These are phyloP conservation scores for Phocides pigmalion DNA, from an alignment of 1,140 invertebrate genomes.

Conservation along the genomic window DNA sequence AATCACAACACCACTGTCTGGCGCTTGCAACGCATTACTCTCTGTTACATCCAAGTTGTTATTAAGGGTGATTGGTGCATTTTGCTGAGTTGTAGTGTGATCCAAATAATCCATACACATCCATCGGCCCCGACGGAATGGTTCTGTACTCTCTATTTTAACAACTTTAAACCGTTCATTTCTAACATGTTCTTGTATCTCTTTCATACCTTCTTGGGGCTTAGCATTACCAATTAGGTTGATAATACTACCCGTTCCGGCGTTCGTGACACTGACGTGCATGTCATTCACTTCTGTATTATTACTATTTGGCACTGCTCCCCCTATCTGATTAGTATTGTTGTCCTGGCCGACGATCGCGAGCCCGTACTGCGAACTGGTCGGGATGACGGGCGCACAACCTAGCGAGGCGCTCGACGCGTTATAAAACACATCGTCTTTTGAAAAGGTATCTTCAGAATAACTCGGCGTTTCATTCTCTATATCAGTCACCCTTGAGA, in stretches of 20 bases:
- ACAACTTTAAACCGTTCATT: constrained; percentile 97
- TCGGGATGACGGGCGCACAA: constrained; percentile 92
- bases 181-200: constrained; percentile 89
- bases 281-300: constrained; percentile 83
- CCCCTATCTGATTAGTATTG: constrained; percentile 68
- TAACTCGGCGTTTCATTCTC: constrained; percentile 93
- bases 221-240: constrained; percentile 86
- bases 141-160: constrained; percentile 97
- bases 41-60: constrained; percentile 79
- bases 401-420: constrained; percentile 89
- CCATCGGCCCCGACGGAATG: constrained; percentile 96
- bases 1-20: constrained; percentile 79
- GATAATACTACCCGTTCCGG: constrained; percentile 85
- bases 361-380: constrained; percentile 92
- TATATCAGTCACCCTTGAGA: constrained; percentile 91
- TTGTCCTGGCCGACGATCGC: constrained; percentile 88
- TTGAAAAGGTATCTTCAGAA: constrained; percentile 92
- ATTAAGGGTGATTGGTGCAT: constrained; percentile 76
- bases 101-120: constrained; percentile 98
- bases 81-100: constrained; percentile 88
- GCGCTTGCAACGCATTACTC: constrained; percentile 67
- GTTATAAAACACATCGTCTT: constrained; percentile 92
- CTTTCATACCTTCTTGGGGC: constrained; percentile 87
- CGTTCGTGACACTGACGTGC: constrained; percentile 86
- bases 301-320: constrained; percentile 81